Percentiles rank a stretch among this genome's conserved stretches.
Evolutionary conservation across 2,888 invertebrate genomes (phyloP).

Genomic region (Poecilus cupreus): DNA sequence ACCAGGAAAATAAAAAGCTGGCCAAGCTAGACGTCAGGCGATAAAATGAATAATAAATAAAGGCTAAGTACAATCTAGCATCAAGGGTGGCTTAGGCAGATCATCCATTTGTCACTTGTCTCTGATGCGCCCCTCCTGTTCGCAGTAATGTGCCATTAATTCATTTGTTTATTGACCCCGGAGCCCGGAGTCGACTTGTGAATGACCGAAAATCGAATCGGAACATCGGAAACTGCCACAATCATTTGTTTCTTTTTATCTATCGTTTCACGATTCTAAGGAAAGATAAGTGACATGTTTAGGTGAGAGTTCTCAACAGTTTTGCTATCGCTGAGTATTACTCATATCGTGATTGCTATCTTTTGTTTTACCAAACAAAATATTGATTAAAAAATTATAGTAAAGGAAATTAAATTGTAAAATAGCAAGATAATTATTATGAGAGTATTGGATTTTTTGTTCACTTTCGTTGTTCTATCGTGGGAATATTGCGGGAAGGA

Average conservation of each 20-base stretch:
- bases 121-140: slow-evolving; percentile 5
- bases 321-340: not conserved
- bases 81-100: slow-evolving; percentile 14
- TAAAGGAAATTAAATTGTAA: not conserved
- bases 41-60: slow-evolving; percentile 29
- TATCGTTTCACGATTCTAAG: not conserved
- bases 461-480: not conserved
- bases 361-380: not conserved
- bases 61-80: not conserved
- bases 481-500: slow-evolving; percentile 6
- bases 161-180: slow-evolving; percentile 38
- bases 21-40: not conserved
- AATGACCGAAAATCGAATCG: slow-evolving; percentile 36
- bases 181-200: not conserved
- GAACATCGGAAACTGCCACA: slow-evolving; percentile 8
- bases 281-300: not conserved
- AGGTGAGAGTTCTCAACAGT: not conserved
- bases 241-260: slow-evolving; percentile 28
- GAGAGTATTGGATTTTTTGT: slow-evolving; percentile 4
- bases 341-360: not conserved
- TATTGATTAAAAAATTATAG: not conserved
- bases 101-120: slow-evolving; percentile 10
- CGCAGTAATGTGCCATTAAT: slow-evolving; percentile 20
- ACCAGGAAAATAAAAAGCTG: too few species aligned
- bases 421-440: not conserved